Base-by-base conservation (phyloP, 2,797 vertebrate species). In the Sciurus vulgaris region DNA sequence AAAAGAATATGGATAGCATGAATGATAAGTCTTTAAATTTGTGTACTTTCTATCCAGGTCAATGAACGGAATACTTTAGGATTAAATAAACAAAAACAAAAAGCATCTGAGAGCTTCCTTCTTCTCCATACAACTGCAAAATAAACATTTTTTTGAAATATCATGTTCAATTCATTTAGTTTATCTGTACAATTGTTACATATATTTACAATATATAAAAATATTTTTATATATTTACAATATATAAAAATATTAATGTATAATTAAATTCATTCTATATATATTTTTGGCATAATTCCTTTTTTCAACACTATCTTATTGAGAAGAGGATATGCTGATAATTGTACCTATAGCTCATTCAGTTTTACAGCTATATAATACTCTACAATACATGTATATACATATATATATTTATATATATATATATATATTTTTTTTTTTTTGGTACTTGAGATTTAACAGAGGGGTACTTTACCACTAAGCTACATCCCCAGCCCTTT, bases 161-260 rank as follows among this genome's bases (percentile, higher is more conserved):
- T 35, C 59, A 13, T 56, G 11, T n/a, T 73, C 24, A 65, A 56
- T 86, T 81, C 9, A 49, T 49, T 82, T 49, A 24, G 7, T 84
- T 78, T 49, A 38, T 79, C 59, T 89, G 9, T 38, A 54, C 24
- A 13, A 44, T n/a, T 92, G n/a, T 88, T 88, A n/a, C 47, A 51
- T 61, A 33, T 70, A 47, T 54, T 86, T 10, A 5, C 26, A 54
- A 33, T 72, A 38, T 79, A 73, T 83, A 59, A 83, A 74, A 74
- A 47, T 56, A 33, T 33, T 10, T n/a, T n/a, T n/a, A n/a, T n/a
- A n/a, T n/a, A n/a, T n/a, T n/a, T n/a, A n/a, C 7, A 38, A 33
- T 72, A 38, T 79, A 73, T 83, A 59, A 83, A 74, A 74, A 47
- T 56, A 33, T 33, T 10, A 73, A 73, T 38, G 72, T 56, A 33